Conservation (phyloP, 2,113 vertebrate genomes). For the Elanus axillaris region DNA sequence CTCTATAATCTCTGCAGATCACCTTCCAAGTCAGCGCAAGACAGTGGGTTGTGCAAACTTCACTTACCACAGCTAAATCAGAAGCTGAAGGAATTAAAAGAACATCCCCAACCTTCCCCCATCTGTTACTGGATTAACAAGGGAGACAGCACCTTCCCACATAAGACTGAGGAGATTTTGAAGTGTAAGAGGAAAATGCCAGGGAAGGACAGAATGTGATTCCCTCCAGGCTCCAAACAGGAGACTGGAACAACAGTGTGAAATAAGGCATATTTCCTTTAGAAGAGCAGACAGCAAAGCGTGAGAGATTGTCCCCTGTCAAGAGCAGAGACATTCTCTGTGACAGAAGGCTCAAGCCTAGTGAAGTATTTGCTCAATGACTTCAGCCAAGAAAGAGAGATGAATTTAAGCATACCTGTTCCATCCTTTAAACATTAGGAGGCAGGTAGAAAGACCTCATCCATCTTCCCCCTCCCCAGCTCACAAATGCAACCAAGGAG, state of each 20-base stretch:
- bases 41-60: neutral
- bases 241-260: neutral
- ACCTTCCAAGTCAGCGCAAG: neutral
- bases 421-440: neutral
- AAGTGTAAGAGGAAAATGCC: neutral
- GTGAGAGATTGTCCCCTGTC: neutral
- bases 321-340: neutral
- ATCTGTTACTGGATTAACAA: neutral
- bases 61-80: neutral
- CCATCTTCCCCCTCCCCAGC: neutral
- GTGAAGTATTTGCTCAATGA: neutral
- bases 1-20: neutral
- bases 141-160: neutral
- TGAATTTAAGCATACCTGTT: neutral
- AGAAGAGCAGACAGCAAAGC: neutral
- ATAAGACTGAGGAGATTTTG: neutral
- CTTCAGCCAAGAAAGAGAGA: neutral
- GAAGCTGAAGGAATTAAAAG: neutral
- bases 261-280: neutral
- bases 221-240: neutral
- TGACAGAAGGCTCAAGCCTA: neutral
- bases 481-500: neutral
- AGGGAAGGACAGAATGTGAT: neutral
- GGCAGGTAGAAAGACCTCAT: neutral
- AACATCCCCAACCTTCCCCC: neutral